Conservation (phyloP, 2,113 vertebrate species). For the Rousettus leschenaultii region DNA sequence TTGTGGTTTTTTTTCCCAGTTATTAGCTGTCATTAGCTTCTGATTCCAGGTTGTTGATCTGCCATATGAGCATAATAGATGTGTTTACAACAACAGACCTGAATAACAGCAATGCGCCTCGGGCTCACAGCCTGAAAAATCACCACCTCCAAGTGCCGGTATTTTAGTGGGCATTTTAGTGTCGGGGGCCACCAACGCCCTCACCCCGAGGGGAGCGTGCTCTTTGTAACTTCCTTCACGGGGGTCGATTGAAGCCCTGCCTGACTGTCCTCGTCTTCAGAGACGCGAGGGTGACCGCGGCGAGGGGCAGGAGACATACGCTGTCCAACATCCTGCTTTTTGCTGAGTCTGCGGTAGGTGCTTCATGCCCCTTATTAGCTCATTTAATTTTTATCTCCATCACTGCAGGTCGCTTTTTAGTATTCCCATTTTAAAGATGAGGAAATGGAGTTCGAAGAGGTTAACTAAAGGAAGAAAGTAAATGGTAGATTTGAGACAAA, state of each 20-base stretch:
- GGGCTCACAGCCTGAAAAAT: not conserved
- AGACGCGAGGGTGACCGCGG: not conserved
- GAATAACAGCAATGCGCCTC: not conserved
- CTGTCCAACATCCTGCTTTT: not conserved
- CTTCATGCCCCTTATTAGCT: not conserved
- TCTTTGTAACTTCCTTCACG: not conserved
- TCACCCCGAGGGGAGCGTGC: not conserved
- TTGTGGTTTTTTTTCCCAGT: not conserved
- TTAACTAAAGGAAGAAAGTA: not conserved
- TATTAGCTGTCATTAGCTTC: conserved; percentile 26
- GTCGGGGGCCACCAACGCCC: no score
- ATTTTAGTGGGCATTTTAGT: no score
- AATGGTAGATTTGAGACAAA: not conserved
- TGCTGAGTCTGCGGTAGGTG: not conserved
- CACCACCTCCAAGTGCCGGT: rapidly evolving
- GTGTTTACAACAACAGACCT: not conserved
- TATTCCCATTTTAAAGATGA: not conserved
- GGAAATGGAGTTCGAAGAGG: not conserved
- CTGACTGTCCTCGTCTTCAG: not conserved
- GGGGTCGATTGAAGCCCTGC: not conserved
- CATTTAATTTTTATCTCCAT: not conserved
- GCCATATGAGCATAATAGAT: not conserved
- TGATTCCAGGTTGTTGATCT: conserved; percentile 17
- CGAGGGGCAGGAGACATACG: not conserved
- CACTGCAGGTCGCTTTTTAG: not conserved